Percentiles rank a stretch among this genome's conserved stretches.
These are phyloP conservation scores for Loriculus beryllinus DNA, from an alignment of 2,797 vertebrate species.

Conservation along the genomic window DNA sequence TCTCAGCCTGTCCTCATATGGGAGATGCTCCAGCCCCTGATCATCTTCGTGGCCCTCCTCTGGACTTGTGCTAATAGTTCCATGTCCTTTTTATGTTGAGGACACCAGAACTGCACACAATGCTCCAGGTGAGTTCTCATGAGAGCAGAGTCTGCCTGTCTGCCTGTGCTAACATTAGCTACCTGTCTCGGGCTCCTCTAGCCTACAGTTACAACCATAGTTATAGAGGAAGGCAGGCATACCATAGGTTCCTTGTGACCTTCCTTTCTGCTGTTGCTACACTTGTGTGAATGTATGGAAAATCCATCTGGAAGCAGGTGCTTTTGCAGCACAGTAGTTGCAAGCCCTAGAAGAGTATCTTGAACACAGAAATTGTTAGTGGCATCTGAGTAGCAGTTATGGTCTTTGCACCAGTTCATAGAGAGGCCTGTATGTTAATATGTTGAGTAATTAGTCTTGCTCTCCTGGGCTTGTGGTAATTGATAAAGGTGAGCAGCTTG, in stretches of 20 bases:
- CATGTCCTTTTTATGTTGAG: too few relatives aligned
- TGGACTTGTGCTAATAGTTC: too few relatives aligned
- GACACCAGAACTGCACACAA: too few relatives aligned
- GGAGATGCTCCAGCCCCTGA: too few relatives aligned
- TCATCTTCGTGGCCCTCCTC: too few relatives aligned
- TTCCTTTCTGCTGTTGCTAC: neutral
- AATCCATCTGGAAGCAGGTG: neutral
- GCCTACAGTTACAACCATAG: neutral
- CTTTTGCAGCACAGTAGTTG: neutral
- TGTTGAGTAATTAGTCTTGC: neutral
- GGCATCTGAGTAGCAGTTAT: rapidly evolving
- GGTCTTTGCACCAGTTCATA: neutral
- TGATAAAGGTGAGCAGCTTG: neutral
- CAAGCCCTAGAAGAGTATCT: neutral
- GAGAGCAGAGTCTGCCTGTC: too few relatives aligned
- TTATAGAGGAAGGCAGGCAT: neutral
- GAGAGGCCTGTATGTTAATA: neutral
- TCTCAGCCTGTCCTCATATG: too few relatives aligned
- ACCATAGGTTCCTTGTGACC: rapidly evolving
- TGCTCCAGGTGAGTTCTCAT: too few relatives aligned
- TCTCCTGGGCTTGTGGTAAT: neutral
- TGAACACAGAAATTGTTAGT: neutral
- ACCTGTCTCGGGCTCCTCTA: rapidly evolving
- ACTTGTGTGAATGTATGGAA: neutral
- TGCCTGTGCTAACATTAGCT: neutral